These are phyloP conservation scores for Sesamia inferens DNA, from an alignment of 2,888 invertebrate genomes.

Conservation along the genomic window DNA sequence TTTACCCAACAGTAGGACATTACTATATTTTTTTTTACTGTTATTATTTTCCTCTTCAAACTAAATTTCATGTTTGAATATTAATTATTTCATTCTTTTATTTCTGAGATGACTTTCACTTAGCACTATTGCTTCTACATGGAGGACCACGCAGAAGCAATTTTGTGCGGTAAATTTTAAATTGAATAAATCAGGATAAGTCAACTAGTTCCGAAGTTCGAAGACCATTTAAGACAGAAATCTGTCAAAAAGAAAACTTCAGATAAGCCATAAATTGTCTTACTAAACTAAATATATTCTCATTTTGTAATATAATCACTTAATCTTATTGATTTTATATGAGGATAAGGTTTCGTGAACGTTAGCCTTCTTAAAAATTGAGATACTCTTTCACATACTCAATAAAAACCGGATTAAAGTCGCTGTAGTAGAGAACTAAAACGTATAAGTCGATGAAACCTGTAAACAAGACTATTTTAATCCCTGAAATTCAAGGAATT, in stretches of 20 bases:
- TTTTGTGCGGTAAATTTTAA: too few species aligned
- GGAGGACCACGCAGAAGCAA: not conserved
- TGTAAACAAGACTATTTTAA: conserved; percentile 39
- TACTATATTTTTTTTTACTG: too few species aligned
- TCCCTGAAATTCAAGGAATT: conserved; percentile 47
- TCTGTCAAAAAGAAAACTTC: not conserved
- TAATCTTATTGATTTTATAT: conserved; percentile 4
- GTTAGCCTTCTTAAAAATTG: conserved; percentile 32
- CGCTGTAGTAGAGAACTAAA: conserved; percentile 33
- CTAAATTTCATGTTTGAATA: not conserved
- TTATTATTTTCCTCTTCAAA: too few species aligned
- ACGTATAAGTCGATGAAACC: conserved; percentile 32
- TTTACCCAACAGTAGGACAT: too few species aligned
- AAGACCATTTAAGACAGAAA: not conserved
- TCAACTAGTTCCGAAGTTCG: not conserved
- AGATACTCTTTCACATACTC: conserved; percentile 36
- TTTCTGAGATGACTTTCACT: too few species aligned
- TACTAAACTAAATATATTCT: not conserved
- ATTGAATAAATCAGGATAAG: not conserved
- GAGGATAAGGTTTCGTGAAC: conserved; percentile 11
- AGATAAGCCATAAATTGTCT: not conserved
- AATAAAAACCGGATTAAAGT: conserved; percentile 45
- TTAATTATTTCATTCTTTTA: not conserved
- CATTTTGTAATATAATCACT: not conserved
- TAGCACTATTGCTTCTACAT: not conserved